A percentile compares a stretch with the other conserved stretches of the same genome.
Conservation (phyloP, 1,140 invertebrate genomes). For the Aphidius gifuensis region DNA sequence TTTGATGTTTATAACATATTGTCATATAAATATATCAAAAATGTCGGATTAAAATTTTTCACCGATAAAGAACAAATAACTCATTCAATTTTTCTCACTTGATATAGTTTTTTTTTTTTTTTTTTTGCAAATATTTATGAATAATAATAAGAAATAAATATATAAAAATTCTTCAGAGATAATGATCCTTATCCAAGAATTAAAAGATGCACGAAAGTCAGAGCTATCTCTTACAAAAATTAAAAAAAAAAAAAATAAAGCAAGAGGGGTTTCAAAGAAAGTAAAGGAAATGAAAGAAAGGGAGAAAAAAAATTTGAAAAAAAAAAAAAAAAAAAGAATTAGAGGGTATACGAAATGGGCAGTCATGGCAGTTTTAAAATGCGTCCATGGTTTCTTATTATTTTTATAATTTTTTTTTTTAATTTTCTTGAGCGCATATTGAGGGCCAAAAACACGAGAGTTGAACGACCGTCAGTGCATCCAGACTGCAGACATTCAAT, state of each 20-base stretch:
- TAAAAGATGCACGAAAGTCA: too few relatives aligned
- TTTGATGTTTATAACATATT: background rate
- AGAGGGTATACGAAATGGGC: background rate
- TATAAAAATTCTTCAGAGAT: too few relatives aligned
- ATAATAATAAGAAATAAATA: too few relatives aligned
- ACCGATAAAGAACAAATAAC: background rate
- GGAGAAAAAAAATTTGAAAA: too few relatives aligned
- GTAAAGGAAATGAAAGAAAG: background rate
- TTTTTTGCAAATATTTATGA: too few relatives aligned
- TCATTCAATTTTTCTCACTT: background rate
- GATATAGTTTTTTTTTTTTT: background rate
- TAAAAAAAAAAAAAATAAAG: too few relatives aligned
- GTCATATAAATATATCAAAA: conserved; percentile 1
- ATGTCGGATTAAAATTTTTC: background rate
- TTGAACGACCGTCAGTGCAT: conserved; percentile 45
- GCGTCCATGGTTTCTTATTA: conserved; percentile 3
- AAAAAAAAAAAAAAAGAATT: conserved; percentile 3
- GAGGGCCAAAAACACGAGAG: conserved; percentile 25
- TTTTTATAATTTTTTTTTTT: background rate
- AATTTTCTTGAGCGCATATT: conserved; percentile 8
- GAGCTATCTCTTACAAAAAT: too few relatives aligned
- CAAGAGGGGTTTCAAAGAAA: too few relatives aligned
- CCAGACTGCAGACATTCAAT: conserved; percentile 48
- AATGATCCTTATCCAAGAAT: too few relatives aligned
- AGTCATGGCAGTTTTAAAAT: background rate